phyloP scores from a whole-genome alignment of 2,797 vertebrate genomes.

The Acanthurus tractus region DNA sequence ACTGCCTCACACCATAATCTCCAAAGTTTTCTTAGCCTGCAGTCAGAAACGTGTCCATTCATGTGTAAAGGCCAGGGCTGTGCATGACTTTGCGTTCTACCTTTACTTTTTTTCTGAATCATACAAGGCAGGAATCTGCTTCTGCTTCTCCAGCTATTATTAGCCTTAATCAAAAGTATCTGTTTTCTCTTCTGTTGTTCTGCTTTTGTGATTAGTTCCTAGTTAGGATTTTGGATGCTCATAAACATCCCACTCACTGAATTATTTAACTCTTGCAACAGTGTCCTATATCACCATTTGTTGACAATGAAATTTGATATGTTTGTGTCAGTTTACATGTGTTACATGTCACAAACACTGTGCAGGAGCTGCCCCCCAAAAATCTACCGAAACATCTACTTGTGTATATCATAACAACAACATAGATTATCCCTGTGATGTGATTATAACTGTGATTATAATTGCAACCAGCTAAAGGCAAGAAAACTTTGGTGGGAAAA shows the following conservation, averaged over 20 bases:
- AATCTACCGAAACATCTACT: slow-evolving; percentile 7
- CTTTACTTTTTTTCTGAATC: background rate
- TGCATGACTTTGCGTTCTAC: background rate
- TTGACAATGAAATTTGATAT: slow-evolving; percentile 58
- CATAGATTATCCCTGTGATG: background rate
- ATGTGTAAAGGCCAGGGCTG: background rate
- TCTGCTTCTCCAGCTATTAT: slow-evolving; percentile 1
- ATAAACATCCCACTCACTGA: slow-evolving; percentile 49
- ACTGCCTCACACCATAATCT: too few relatives aligned
- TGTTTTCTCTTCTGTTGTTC: slow-evolving; percentile 15
- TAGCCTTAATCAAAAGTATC: slow-evolving; percentile 9
- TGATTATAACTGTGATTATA: background rate
- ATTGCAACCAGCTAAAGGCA: background rate
- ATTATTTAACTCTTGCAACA: slow-evolving; percentile 66
- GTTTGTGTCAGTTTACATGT: slow-evolving; percentile 45
- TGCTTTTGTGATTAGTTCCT: slow-evolving; percentile 24
- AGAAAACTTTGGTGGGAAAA: background rate
- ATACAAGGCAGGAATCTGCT: background rate
- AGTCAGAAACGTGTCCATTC: background rate
- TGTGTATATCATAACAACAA: background rate
- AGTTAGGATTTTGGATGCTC: slow-evolving; percentile 40
- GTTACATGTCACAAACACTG: slow-evolving; percentile 12
- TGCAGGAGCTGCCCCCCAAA: background rate
- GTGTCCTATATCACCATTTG: slow-evolving; percentile 51
- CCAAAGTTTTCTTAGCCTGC: too few relatives aligned